Base-by-base conservation (phyloP, 2,797 vertebrate genomes). In the Anguilla obscura region DNA sequence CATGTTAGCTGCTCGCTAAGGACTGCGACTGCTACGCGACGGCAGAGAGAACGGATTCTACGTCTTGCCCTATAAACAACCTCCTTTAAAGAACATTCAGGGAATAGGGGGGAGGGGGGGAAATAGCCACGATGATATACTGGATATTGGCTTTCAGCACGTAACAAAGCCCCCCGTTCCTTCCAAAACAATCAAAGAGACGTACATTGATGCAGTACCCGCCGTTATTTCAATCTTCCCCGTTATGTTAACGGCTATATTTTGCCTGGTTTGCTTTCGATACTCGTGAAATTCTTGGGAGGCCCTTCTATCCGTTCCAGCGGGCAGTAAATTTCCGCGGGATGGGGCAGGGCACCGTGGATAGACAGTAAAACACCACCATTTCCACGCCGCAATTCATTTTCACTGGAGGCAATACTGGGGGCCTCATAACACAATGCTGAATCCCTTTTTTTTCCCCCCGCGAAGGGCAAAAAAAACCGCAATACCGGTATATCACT, bases 251-350 rank as follows among this genome's bases (percentile, higher is more conserved):
- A 76, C 14, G 54, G 83, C 93, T 91, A 93, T 93, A 95, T 93
- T 93, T 92, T 93, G 90, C 92, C 91, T 95, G 94, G 94, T 95
- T 95, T 95, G 95, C 93, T 95, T 93, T 92, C 40, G 93, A 95
- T 94, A 93, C 92, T 93, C 89, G 89, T 90, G 92, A 60, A 88
- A 93, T 93, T 93, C 93, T 89, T 92, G 94, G 92, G 93, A 93
- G 93, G 91, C 90, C 92, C 93, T 93, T 95, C 94, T 93, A 94
- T 95, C 93, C 93, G 91, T 93, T 93, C 84, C 36, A 85, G 74
- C 36, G 36, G 87, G 69, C 48, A 45, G 66, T 74, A 85, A 84
- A 88, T 76, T 88, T 48, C 87, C 56, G 24, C 36, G 48, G 52
- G 45, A 88, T 88, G 87, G 84, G 45, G 30, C 83, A 50, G 33